phyloP scores from a whole-genome alignment of 2,797 vertebrate species.

The Salarias fasciatus region DNA sequence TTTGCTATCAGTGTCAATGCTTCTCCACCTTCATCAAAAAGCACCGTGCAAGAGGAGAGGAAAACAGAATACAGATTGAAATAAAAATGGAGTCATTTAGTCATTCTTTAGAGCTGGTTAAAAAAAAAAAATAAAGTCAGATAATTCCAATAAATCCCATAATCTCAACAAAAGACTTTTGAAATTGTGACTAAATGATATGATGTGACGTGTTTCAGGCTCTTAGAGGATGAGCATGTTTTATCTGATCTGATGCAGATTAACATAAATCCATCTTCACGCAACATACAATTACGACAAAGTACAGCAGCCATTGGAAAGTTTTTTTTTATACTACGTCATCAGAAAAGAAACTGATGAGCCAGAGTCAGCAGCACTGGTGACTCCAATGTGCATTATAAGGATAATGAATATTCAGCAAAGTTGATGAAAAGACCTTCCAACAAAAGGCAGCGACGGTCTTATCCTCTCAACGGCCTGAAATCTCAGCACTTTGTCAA shows the following conservation, averaged over 20 bases:
- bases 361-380: constrained; percentile 48
- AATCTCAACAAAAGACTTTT: constrained; percentile 13
- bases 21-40: constrained; percentile 53
- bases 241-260: constrained; percentile 23
- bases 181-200: constrained; percentile 6
- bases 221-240: constrained; percentile 11
- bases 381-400: constrained; percentile 29
- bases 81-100: too few species aligned
- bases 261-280: constrained; percentile 21
- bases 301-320: background rate
- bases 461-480: constrained; percentile 45
- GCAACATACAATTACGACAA: background rate
- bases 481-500: constrained; percentile 49
- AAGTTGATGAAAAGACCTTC: constrained; percentile 31
- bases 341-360: constrained; percentile 34
- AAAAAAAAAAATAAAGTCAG: background rate
- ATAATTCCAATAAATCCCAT: constrained; percentile 6
- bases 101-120: constrained; percentile 4
- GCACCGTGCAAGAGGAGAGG: background rate
- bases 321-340: background rate
- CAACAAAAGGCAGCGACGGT: constrained; percentile 32
- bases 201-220: constrained; percentile 11
- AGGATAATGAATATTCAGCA: constrained; percentile 61
- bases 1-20: constrained; percentile 66
- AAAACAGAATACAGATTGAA: constrained; percentile 2